Evolutionary conservation across 2,888 invertebrate species (phyloP).

Genomic region (Abrostola tripartita): DNA sequence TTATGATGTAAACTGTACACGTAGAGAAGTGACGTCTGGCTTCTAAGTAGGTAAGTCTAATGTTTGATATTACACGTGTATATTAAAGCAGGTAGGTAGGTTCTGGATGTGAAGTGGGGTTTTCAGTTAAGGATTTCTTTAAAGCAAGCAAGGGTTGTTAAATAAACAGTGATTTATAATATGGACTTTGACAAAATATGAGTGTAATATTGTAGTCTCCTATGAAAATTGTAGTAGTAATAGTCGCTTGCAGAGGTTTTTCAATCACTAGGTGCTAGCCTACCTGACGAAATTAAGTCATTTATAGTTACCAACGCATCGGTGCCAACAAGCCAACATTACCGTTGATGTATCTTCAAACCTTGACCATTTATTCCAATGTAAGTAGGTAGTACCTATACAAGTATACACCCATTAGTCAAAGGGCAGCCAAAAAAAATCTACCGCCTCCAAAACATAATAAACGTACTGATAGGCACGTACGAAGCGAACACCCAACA

Average conservation of each 20-base stretch:
- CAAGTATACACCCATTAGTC: background rate
- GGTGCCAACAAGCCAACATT: too few species aligned
- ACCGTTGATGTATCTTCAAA: too few species aligned
- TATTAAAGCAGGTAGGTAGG: too few species aligned
- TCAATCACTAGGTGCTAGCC: too few species aligned
- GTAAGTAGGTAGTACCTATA: too few species aligned
- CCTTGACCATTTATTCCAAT: too few species aligned
- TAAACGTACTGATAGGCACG: conserved; percentile 25
- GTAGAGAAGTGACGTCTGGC: background rate
- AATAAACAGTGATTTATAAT: background rate
- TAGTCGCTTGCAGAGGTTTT: too few species aligned
- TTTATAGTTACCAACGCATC: too few species aligned
- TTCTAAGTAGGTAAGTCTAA: background rate
- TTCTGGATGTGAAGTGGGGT: too few species aligned
- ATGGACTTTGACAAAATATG: background rate
- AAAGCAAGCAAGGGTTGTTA: background rate
- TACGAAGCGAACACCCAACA: conserved; percentile 17
- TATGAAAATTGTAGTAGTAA: too few species aligned
- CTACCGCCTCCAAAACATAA: conserved; percentile 9
- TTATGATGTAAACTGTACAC: conserved; percentile 11
- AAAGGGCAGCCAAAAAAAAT: background rate
- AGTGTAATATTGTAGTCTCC: background rate
- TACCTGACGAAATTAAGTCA: background rate
- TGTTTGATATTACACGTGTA: background rate
- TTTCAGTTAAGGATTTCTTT: too few species aligned